These are phyloP conservation scores for Mythimna albipuncta DNA, from an alignment of 2,888 invertebrate genomes.

Conservation along the genomic window DNA sequence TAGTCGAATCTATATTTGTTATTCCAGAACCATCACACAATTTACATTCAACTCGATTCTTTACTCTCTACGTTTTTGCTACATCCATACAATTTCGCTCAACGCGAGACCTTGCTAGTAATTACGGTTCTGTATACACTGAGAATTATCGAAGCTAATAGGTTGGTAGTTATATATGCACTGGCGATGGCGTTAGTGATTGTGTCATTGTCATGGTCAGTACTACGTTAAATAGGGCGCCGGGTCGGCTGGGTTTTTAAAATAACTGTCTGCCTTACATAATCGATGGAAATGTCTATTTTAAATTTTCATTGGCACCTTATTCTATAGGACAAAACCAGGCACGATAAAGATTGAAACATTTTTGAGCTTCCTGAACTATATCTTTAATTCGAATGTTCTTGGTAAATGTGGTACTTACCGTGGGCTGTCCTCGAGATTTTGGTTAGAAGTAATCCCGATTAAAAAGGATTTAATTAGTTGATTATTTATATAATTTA, in stretches of 20 bases:
- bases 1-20: not conserved
- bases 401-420: too few species aligned
- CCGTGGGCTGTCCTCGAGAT: too few species aligned
- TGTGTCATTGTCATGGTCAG: slow-evolving; percentile 41
- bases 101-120: slow-evolving; percentile 34
- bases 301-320: not conserved
- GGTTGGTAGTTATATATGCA: slow-evolving; percentile 18
- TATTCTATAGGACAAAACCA: not conserved
- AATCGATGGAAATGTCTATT: slow-evolving; percentile 30
- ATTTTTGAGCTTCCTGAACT: too few species aligned
- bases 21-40: not conserved
- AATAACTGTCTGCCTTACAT: slow-evolving; percentile 1
- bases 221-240: not conserved
- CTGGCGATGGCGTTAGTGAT: slow-evolving; percentile 6
- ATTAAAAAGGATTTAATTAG: not conserved
- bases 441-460: too few species aligned
- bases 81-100: slow-evolving; percentile 12
- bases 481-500: not conserved
- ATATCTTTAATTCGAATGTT: too few species aligned
- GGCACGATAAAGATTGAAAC: too few species aligned
- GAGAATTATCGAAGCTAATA: slow-evolving; percentile 36
- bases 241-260: slow-evolving; percentile 1
- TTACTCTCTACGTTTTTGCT: not conserved
- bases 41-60: not conserved
- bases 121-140: slow-evolving; percentile 29